Base-by-base conservation (phyloP, 2,113 vertebrate genomes). In the Empidonax traillii region DNA sequence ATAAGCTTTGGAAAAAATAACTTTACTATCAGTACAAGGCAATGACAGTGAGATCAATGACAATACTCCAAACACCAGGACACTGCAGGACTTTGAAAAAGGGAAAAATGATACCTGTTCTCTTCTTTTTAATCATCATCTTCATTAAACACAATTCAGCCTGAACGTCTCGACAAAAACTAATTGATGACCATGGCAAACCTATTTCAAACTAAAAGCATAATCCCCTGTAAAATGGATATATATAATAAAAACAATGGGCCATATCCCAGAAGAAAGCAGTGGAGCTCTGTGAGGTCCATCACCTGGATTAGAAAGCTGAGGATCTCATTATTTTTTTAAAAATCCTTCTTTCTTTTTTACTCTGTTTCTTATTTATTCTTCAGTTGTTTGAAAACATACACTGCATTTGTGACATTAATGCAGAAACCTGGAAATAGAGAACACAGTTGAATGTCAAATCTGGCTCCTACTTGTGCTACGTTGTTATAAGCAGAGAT, bases 1-100 rank as follows among this genome's bases (percentile, higher is more conserved):
- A 81, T 93, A 95, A 89, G 85, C 74, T 95, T 82, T 94, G 91
- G 89, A 95, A 95, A 90, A 95, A 95, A 96, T 86, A 94, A 93
- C 87, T 91, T 89, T 91, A 59, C 78, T 91, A 91, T 96, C 87
- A 87, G 53, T 71, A 79, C 33, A 63, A 53, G 51, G 59, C 51
- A 96, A 87, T 73, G 74, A 93, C 85, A 93, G 35, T 0, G 27
- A 85, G 82, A 94, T 95, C 87, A 96, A 84, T 77, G 78, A 53
- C 67, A 93, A 47, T 44, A 77, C 16, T 20, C 33, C 44, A 67
- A 90, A 80, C 55, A 30, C 27, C 63, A 91, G 55, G 61, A 87
- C 12, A 33, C 28, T 49, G 66, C 28, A 87, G 58, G 75, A 80
- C 67, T 93, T 90, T 55, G 78, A 93, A 93, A 88, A 95, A 93